Percentiles rank a stretch among this genome's conserved stretches.
phyloP scores from a whole-genome alignment of 2,797 vertebrate genomes.

The Tarsius wallacei region DNA sequence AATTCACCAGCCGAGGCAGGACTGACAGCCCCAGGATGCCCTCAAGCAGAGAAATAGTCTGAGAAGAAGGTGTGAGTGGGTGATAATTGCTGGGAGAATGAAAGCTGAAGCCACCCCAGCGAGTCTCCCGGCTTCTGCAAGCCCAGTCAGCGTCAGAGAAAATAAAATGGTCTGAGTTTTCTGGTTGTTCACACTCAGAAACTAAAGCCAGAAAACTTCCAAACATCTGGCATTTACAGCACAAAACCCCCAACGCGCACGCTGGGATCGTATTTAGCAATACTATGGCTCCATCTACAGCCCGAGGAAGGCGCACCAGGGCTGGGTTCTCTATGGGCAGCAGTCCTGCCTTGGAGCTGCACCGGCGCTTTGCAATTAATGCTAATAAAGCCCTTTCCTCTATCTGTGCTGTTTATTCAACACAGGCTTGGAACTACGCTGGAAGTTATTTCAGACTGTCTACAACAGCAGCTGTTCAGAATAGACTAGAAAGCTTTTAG shows the following conservation, averaged over 20 bases:
- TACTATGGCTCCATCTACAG: conserved; percentile 92
- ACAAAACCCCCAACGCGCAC: neutral
- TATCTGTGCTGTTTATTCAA: conserved; percentile 31
- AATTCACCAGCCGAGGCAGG: conserved; percentile 36
- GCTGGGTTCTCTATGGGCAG: neutral
- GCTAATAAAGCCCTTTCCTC: conserved; percentile 31
- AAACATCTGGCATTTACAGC: conserved; percentile 24
- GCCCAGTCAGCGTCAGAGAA: neutral
- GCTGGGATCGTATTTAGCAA: conserved; percentile 80
- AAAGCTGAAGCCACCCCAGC: conserved; percentile 29
- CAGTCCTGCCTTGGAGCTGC: neutral
- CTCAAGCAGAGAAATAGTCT: conserved; percentile 77
- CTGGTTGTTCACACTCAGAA: conserved; percentile 82
- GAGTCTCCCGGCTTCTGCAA: conserved; percentile 32
- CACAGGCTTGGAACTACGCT: conserved; percentile 55
- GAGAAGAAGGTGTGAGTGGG: conserved; percentile 71
- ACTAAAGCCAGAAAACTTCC: conserved; percentile 67
- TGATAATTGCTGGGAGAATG: conserved; percentile 71
- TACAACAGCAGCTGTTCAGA: conserved; percentile 72
- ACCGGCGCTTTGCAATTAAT: neutral
- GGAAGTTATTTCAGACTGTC: conserved; percentile 77
- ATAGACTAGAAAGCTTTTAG: conserved; percentile 62
- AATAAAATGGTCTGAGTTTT: conserved; percentile 49
- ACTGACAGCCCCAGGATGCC: conserved; percentile 75
- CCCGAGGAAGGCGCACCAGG: neutral